A percentile compares a stretch with the other conserved stretches of the same genome.
Conservation (phyloP, 1,140 invertebrate genomes). For the Leptestheria dahalacensis region DNA sequence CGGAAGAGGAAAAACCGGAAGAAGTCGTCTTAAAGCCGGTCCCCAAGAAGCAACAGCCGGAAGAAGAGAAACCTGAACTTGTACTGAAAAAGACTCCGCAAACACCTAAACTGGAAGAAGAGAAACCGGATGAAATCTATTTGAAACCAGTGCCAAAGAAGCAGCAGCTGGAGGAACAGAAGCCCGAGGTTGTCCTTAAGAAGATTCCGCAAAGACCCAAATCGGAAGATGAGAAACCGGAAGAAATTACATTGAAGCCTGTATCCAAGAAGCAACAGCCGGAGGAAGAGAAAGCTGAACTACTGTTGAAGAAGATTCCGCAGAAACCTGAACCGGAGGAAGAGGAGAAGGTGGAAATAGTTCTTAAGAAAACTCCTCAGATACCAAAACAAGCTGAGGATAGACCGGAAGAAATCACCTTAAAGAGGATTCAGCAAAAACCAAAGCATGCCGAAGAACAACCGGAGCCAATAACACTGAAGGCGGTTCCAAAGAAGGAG, state of each 20-base stretch:
- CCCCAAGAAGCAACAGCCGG: constrained; percentile 34
- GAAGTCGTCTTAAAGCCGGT: background rate
- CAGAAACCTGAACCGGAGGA: background rate
- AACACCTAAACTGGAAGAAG: constrained; percentile 15
- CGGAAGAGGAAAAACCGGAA: too few species aligned
- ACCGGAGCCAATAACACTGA: too few species aligned
- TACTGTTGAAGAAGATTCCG: background rate
- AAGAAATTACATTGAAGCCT: constrained; percentile 3
- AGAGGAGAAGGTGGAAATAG: too few species aligned
- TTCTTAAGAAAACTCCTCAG: background rate
- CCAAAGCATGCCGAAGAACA: too few species aligned
- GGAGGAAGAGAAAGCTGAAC: background rate
- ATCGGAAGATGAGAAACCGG: background rate
- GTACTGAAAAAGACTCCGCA: constrained; percentile 24
- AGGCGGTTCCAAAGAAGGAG: too few species aligned
- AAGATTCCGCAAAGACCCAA: background rate
- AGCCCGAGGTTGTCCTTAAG: background rate
- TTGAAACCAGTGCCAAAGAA: too few species aligned
- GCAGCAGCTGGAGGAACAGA: too few species aligned
- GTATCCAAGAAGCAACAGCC: background rate
- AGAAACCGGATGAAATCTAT: constrained; percentile 23
- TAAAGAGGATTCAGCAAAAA: too few species aligned
- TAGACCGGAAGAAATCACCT: background rate
- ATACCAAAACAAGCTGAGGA: background rate
- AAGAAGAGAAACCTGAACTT: constrained; percentile 32